Evolutionary conservation across 2,113 vertebrate genomes (phyloP).

Genomic region (Callopanchax toddi): DNA sequence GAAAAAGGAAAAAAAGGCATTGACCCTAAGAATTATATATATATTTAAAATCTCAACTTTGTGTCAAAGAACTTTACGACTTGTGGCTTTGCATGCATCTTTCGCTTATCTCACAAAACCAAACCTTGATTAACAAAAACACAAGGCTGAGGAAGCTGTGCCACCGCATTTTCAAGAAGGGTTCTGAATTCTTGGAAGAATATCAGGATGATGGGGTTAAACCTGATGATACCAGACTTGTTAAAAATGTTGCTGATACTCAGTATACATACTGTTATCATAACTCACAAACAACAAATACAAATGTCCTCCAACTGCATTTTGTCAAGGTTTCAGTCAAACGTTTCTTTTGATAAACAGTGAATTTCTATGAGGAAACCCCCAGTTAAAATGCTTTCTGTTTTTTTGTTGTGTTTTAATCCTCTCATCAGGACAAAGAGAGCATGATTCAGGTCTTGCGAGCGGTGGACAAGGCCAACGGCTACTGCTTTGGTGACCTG

Average conservation of each 20-base stretch:
- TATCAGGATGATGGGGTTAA: not conserved
- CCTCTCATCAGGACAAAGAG: conserved; percentile 86
- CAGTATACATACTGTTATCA: not conserved
- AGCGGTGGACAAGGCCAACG: conserved; percentile 95
- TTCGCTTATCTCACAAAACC: not conserved
- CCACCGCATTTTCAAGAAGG: conserved; percentile 1
- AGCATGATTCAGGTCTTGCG: conserved; percentile 89
- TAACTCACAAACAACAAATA: not conserved
- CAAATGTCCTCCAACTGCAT: not conserved
- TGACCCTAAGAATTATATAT: conserved; percentile 6
- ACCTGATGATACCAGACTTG: not conserved
- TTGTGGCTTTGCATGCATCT: not conserved
- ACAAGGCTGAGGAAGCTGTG: not conserved
- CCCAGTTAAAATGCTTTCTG: conserved; percentile 12
- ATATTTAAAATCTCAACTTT: not conserved
- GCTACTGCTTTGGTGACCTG: conserved; percentile 90
- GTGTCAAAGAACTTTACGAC: not conserved
- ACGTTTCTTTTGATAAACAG: not conserved
- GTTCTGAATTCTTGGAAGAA: not conserved
- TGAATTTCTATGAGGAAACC: not conserved
- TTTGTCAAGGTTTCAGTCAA: not conserved
- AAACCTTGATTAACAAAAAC: not conserved
- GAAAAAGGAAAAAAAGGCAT: not conserved
- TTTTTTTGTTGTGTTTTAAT: conserved; percentile 1
- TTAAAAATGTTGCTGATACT: not conserved